Evolutionary conservation across 2,113 vertebrate genomes (phyloP), one percentile per base, ranked within the genome.

Genomic region (Rhinichthys klamathensis): DNA sequence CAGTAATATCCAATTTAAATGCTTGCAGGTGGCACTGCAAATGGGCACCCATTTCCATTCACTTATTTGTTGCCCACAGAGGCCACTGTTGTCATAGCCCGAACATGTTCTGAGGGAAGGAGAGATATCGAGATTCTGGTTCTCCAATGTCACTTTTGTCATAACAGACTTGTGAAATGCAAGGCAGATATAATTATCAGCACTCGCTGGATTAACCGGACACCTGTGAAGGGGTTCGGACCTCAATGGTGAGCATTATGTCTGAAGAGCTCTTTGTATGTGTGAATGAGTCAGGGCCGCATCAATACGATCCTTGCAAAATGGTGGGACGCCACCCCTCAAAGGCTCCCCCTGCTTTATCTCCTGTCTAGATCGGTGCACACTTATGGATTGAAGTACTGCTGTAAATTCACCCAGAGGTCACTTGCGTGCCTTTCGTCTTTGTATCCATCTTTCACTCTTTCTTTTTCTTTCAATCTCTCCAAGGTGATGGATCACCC

Each of bases 401-500:
- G 63, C 76, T 54, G 80, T 89, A 78, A 80, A 87, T 89, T 87
- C 21, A 72, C 77, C 67, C 69, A 49, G 58, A 73, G 86, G 74
- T 89, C 79, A 61, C 54, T 70, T 16, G 54, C 27, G 18, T 49
- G 8, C 76, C 10, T 75, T 54, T n/a, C 69, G 44, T 80, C 58
- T 80, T 85, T 63, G 77, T 80, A 74, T 80, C 78, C 83, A 49
- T 70, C 58, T 76, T 73, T 32, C 61, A 41, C 15, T 18, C 25
- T 27, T 61, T 51, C 9, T 41, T 25, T 32, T 30, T 83, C 77
- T 84, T 78, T 72, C 60, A 70, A 32, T 72, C 25, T 75, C 85
- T 84, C 69, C 35, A 25, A 35, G 77, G 84, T 90, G 85, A 87
- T 88, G 84, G 80, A 87, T 88, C 63, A 74, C 84, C 73, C 8